Conservation (phyloP, 2,888 invertebrate species). For the Eudemis profundana region DNA sequence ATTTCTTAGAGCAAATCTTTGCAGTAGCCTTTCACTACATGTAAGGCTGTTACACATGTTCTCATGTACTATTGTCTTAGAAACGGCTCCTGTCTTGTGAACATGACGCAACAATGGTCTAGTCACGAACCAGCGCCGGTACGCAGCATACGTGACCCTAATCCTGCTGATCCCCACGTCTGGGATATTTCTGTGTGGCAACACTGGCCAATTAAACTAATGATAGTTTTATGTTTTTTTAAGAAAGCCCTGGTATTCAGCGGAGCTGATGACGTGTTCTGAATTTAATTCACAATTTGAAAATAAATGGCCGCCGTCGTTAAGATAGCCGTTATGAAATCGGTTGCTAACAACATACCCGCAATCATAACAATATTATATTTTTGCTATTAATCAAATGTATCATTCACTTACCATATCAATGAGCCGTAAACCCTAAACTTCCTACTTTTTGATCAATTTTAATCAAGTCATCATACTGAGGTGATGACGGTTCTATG, state of each 20-base stretch:
- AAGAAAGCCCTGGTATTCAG: not conserved
- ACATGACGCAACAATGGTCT: slow-evolving; percentile 41
- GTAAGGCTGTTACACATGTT: slow-evolving; percentile 23
- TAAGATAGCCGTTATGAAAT: too few species aligned
- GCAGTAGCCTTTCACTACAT: slow-evolving; percentile 9
- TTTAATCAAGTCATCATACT: too few species aligned
- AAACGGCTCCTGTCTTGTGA: slow-evolving; percentile 26
- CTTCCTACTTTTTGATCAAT: too few species aligned
- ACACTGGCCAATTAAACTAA: slow-evolving; percentile 32
- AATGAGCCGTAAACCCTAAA: too few species aligned
- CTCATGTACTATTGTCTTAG: slow-evolving; percentile 30
- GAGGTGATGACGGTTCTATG: too few species aligned
- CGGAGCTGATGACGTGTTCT: not conserved
- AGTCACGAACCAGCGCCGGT: slow-evolving; percentile 50
- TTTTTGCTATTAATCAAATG: too few species aligned
- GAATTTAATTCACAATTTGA: too few species aligned
- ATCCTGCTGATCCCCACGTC: slow-evolving; percentile 63
- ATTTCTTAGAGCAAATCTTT: slow-evolving; percentile 1
- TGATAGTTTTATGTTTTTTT: slow-evolving; percentile 25
- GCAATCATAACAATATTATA: too few species aligned
- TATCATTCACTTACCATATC: too few species aligned
- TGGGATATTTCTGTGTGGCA: slow-evolving; percentile 52
- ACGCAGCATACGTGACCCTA: slow-evolving; percentile 77
- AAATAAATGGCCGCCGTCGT: too few species aligned
- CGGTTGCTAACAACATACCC: too few species aligned